Evolutionary conservation across 2,888 invertebrate genomes (phyloP).

Genomic region (Arctia plantaginis): DNA sequence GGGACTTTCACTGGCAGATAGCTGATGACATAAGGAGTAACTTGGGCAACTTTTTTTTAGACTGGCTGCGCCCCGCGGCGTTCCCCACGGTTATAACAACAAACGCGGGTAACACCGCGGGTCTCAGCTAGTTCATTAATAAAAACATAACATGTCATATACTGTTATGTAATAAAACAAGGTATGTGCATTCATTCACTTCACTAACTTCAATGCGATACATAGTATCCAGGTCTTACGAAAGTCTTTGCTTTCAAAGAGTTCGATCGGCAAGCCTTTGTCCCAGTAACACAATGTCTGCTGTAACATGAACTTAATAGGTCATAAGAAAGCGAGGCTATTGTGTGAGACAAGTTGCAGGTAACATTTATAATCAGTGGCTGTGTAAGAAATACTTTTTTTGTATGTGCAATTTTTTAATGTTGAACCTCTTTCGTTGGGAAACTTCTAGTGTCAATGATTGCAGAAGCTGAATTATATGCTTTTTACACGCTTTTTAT

Average conservation of each 20-base stretch:
- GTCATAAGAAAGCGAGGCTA: neutral
- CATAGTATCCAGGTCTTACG: neutral
- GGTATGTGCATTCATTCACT: neutral
- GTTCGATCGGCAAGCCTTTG: constrained; percentile 4
- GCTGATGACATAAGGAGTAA: too few species aligned
- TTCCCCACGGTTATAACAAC: too few species aligned
- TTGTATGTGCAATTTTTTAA: neutral
- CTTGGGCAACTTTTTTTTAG: too few species aligned
- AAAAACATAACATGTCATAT: too few species aligned
- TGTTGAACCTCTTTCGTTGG: neutral
- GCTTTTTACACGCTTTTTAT: too few species aligned
- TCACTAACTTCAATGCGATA: neutral
- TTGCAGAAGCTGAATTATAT: too few species aligned
- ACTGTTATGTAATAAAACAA: too few species aligned
- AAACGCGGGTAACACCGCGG: too few species aligned
- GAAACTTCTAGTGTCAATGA: neutral
- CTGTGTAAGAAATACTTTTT: neutral
- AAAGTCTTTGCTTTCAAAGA: neutral
- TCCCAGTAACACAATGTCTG: neutral
- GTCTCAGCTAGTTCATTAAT: too few species aligned
- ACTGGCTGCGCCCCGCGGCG: too few species aligned
- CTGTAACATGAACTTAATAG: constrained; percentile 5
- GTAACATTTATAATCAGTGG: neutral
- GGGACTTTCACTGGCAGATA: too few species aligned
- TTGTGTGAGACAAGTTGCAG: neutral